Evolutionary conservation across 2,888 invertebrate species (phyloP).

Genomic region (Hyles lineata): DNA sequence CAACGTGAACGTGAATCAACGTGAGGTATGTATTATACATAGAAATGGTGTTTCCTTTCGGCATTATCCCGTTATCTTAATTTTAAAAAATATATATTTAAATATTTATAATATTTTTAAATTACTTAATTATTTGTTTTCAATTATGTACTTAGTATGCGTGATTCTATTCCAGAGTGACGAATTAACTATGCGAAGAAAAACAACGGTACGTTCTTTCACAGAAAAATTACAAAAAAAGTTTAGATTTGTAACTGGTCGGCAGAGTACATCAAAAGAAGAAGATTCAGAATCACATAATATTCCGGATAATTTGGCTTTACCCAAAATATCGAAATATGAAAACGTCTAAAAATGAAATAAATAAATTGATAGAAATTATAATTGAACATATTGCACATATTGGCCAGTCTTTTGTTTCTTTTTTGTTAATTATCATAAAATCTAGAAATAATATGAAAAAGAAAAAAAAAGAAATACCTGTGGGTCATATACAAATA

Average conservation of each 20-base stretch:
- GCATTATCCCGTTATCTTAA: no score
- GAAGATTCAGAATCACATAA: not conserved
- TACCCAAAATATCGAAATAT: not conserved
- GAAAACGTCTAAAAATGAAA: not conserved
- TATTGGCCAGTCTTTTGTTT: no score
- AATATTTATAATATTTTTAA: no score
- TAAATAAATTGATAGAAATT: not conserved
- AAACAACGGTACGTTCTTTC: constrained; percentile 4
- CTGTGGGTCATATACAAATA: no score
- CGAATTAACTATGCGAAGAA: not conserved
- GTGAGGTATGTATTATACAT: not conserved
- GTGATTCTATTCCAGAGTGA: not conserved
- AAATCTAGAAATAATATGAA: no score
- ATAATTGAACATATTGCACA: no score
- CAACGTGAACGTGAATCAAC: not conserved
- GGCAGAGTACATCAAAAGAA: not conserved
- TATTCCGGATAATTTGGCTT: no score
- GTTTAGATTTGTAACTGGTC: constrained; percentile 3
- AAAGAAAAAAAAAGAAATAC: no score
- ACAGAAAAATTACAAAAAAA: constrained; percentile 13
- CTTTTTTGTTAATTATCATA: no score
- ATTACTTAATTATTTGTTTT: no score
- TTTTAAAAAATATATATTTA: no score
- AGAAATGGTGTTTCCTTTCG: no score
- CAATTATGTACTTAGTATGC: not conserved